These are phyloP conservation scores for Alosa alosa DNA, from an alignment of 2,113 vertebrate genomes.

Conservation along the genomic window DNA sequence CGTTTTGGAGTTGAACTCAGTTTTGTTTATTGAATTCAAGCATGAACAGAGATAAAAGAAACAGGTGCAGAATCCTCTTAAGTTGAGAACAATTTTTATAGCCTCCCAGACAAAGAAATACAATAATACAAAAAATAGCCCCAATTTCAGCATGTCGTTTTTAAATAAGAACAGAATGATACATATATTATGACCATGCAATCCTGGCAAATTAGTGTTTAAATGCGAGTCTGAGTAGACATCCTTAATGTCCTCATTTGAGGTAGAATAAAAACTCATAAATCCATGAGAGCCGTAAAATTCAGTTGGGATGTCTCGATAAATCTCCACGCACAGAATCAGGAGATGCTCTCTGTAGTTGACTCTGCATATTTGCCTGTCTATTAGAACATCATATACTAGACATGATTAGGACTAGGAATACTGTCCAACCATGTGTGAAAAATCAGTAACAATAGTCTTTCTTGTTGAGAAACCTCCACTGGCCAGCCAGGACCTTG, in stretches of 20 bases:
- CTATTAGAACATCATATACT: neutral
- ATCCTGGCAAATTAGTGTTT: neutral
- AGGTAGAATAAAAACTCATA: neutral
- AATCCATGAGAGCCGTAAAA: neutral
- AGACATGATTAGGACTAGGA: slow-evolving; percentile 1
- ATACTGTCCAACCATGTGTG: neutral
- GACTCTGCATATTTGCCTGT: neutral
- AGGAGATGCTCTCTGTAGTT: neutral
- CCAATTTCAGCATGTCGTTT: neutral
- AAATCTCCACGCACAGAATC: neutral
- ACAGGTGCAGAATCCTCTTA: neutral
- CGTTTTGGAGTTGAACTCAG: neutral
- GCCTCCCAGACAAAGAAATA: neutral
- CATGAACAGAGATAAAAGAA: neutral
- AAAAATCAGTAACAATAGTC: neutral
- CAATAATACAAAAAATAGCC: neutral
- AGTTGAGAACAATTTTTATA: neutral
- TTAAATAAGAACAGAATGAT: neutral
- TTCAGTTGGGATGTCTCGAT: neutral
- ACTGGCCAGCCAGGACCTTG: neutral
- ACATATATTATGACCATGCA: neutral
- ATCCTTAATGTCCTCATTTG: neutral
- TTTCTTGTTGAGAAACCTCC: neutral
- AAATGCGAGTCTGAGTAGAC: neutral
- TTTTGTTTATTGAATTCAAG: neutral